Evolutionary conservation across 2,113 vertebrate genomes (phyloP), one percentile per base, ranked within the genome.

Genomic region (Talpa occidentalis): DNA sequence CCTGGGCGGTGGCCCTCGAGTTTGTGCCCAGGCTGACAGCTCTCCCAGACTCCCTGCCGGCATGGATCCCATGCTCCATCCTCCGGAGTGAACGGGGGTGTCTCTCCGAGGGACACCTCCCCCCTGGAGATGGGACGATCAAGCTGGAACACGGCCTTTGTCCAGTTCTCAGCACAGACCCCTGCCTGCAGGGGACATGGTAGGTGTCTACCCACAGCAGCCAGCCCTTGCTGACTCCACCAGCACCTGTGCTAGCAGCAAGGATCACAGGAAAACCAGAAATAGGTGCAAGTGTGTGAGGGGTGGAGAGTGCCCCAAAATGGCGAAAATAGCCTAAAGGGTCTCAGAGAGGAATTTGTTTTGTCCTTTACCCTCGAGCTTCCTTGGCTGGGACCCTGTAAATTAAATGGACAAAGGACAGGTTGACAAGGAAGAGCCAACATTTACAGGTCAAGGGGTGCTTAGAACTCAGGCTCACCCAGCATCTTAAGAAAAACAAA

Each of bases 131-230:
- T 2, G 11, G 24, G 67, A 14, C 83, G 52, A 42, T 21, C 59
- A 3, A 6, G 52, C 80, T 26, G 4, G 32, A 69, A 28, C 6
- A 24, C 35, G 24, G 2, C 4, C 0, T 37, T 3, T 7, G 17
- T 26, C n/a, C 3, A 5, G 17, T 22, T 17, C 47, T 52, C 40
- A 26, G 47, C 49, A n/a, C 19, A 21, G n/a, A 24, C 42, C 64
- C 73, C 54, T 2, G 0, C 11, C n/a, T 30, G 64, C 40, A 40
- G 2, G 64, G 42, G 30, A 72, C 28, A 10, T 0, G 21, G 28
- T 35, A 10, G 49, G 15, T 0, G 8, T 5, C 42, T 24, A 6
- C 10, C 26, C 30, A 5, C 21, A 1, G 32, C 0, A 0, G 28
- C 0, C 1, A 4, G n/a, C 66, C 19, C 26, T 26, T 35, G 32